Evolutionary conservation across 1,140 invertebrate genomes (phyloP).

Genomic region (Odontomachus brunneus): DNA sequence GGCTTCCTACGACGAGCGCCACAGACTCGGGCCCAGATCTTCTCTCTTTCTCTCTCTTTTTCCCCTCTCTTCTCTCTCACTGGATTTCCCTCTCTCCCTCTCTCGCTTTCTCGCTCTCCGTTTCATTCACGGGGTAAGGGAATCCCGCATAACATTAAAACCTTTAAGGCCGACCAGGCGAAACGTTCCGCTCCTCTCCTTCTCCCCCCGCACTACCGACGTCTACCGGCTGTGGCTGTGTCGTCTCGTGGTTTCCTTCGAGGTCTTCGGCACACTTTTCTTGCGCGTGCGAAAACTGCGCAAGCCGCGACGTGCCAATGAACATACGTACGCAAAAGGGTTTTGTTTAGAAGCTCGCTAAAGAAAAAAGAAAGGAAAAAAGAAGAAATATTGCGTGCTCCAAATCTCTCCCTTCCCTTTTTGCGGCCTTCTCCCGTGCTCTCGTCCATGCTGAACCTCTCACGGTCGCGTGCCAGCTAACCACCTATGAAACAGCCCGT

Average conservation of each 20-base stretch:
- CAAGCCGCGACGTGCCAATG: background rate
- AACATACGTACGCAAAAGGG: conserved; percentile 10
- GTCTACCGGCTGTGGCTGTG: background rate
- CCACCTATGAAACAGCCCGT: conserved; percentile 74
- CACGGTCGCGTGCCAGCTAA: conserved; percentile 73
- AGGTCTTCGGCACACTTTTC: conserved; percentile 38
- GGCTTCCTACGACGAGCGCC: conserved; percentile 78
- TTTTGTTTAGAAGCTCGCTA: conserved; percentile 62
- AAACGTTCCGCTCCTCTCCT: conserved; percentile 42
- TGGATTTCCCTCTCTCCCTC: conserved; percentile 15
- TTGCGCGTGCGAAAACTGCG: conserved; percentile 8
- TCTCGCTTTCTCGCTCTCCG: conserved; percentile 52
- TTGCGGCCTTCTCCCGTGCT: conserved; percentile 45
- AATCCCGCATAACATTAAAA: conserved; percentile 84
- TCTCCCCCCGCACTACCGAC: background rate
- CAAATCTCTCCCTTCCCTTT: conserved; percentile 59
- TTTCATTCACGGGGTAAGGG: conserved; percentile 76
- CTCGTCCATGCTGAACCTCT: conserved; percentile 66
- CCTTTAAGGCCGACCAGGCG: conserved; percentile 67
- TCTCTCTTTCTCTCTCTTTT: background rate
- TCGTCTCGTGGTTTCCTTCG: conserved; percentile 45
- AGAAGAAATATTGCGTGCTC: conserved; percentile 71
- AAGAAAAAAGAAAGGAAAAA: too few species aligned
- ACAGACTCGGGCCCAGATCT: conserved; percentile 56
- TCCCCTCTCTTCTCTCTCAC: conserved; percentile 10